phyloP scores from a whole-genome alignment of 64 coral and sea anemone species.

The Dendronephthya gigantea region DNA sequence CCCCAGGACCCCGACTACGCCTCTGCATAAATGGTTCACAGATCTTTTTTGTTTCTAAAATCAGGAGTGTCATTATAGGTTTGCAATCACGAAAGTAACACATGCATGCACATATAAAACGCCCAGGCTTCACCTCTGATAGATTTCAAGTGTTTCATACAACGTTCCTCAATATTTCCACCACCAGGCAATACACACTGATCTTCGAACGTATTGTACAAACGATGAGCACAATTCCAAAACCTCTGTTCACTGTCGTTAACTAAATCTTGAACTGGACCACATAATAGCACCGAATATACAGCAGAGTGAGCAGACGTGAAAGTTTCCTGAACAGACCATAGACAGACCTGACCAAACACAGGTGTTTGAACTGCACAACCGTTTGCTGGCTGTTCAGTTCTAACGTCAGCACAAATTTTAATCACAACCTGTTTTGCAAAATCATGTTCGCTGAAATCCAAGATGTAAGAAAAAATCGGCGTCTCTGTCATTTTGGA shows the following conservation, averaged over 20 bases:
- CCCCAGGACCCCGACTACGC: too few species aligned
- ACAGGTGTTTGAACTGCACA: not conserved
- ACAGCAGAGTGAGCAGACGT: not conserved
- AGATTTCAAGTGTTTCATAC: not conserved
- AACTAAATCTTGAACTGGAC: not conserved
- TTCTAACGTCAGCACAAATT: not conserved
- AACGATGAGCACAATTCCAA: not conserved
- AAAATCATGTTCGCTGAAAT: not conserved
- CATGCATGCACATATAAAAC: too few species aligned
- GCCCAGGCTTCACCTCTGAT: not conserved
- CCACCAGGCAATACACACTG: not conserved
- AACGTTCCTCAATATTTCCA: not conserved
- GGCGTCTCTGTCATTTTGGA: not conserved
- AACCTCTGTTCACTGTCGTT: not conserved
- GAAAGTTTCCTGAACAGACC: not conserved
- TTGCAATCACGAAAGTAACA: too few species aligned
- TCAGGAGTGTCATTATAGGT: too few species aligned
- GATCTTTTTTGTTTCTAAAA: too few species aligned
- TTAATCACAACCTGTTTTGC: not conserved
- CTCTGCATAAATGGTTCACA: too few species aligned
- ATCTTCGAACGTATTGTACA: not conserved
- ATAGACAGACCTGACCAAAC: not conserved
- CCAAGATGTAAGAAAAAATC: not conserved
- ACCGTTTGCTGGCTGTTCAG: not conserved
- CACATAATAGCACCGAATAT: not conserved